These are phyloP conservation scores for Heliconius himera DNA, from an alignment of 1,140 invertebrate species.

Conservation along the genomic window DNA sequence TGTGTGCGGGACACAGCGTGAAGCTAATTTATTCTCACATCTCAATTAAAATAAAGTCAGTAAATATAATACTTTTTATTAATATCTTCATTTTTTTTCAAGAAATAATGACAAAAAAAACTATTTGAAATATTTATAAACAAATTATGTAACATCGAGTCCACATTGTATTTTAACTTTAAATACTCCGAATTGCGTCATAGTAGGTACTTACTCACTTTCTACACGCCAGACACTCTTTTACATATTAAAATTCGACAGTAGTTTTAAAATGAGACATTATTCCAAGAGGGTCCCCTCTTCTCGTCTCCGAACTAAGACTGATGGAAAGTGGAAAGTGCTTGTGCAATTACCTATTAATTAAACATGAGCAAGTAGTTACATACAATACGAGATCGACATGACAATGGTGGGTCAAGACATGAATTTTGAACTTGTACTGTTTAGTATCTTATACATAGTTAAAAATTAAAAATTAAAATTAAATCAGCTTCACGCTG, in stretches of 20 bases:
- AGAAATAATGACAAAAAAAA: not conserved
- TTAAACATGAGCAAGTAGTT: constrained; percentile 40
- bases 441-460: not conserved
- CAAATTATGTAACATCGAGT: not conserved
- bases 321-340: constrained; percentile 38
- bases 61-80: no score
- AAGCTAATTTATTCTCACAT: no score
- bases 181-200: constrained; percentile 7
- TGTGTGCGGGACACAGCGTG: no score
- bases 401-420: constrained; percentile 33
- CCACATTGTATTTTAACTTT: not conserved
- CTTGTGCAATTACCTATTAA: constrained; percentile 40
- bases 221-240: not conserved
- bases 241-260: constrained; percentile 17
- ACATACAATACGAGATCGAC: constrained; percentile 34
- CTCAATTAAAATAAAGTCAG: no score
- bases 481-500: no score
- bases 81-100: not conserved
- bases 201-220: not conserved
- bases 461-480: not conserved
- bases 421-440: constrained; percentile 19
- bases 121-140: not conserved
- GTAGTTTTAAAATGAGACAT: constrained; percentile 13
- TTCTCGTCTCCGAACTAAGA: constrained; percentile 14
- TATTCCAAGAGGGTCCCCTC: constrained; percentile 4